Base-by-base conservation (phyloP, 1,140 invertebrate species). In the Solen grandis region DNA sequence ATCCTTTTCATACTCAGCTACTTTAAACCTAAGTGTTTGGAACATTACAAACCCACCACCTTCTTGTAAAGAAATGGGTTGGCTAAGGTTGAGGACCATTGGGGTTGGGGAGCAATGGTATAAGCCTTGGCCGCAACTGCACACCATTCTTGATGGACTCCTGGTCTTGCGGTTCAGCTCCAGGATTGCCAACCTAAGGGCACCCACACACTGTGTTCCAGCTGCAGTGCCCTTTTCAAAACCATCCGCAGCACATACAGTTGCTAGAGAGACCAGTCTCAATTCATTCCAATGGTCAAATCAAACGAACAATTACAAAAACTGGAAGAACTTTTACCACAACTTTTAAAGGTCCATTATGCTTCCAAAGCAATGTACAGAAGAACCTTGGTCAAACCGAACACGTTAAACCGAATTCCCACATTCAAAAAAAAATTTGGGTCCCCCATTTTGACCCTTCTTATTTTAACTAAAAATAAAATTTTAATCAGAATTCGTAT, bases 51-150 rank as follows among this genome's bases (percentile, higher is more conserved):
- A n/a, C n/a, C n/a, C n/a, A 33, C 29, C 87, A 94, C 96, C 94
- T 98, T 99, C 93, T 99, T 99, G 91, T 99, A 99, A 93, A 99
- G 99, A 93, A 99, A 99, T 93, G 99, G 99, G 93, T 99, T 99
- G 0, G 99, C 99, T 85, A 99, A 93, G 99, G 93, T 99, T 99
- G 1, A 99, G 93, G 14, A 99, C 98, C 98, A 99, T 99, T 0
- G 99, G 98, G 94, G 99, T 99, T 22, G 97, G 97, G 0, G 97
- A 96, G 93, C 99, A 87, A 99, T 98, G 0, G 96, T 97, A 89
- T 99, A 99, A 0, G 99, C 98, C 92, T 97, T 97, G 0, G 97
- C 35, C 99, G 93, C 95, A 99, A 97, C 89, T 98, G 96, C 0
- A 99, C 98, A 75, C 99, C 99, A 84, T 95, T 95, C 88, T 97